Percentiles rank a stretch among this genome's conserved stretches.
Evolutionary conservation across 2,888 invertebrate genomes (phyloP).

Genomic region (Colletes collaris): DNA sequence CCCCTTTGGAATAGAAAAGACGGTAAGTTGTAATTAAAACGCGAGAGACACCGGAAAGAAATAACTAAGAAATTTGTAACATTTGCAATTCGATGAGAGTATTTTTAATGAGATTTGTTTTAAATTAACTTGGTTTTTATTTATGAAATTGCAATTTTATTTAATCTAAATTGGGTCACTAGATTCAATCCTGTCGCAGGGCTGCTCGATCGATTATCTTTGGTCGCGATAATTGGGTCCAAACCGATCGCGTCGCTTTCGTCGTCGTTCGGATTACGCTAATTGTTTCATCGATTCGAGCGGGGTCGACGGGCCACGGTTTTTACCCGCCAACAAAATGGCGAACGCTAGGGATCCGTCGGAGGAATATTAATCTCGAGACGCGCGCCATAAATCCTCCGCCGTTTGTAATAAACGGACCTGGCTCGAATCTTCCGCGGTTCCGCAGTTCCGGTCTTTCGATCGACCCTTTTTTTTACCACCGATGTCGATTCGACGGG

Average conservation of each 20-base stretch:
- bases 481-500: background rate
- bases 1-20: background rate
- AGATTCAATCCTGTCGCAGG: background rate
- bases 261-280: constrained; percentile 73
- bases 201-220: constrained; percentile 15
- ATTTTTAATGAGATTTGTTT: no score
- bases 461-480: constrained; percentile 20
- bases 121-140: no score
- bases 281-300: constrained; percentile 65
- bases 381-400: constrained; percentile 39
- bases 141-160: no score
- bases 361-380: constrained; percentile 48
- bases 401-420: constrained; percentile 48
- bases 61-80: no score
- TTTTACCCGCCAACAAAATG: constrained; percentile 9
- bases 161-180: background rate
- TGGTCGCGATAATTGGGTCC: constrained; percentile 53
- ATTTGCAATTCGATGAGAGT: no score
- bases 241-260: constrained; percentile 37
- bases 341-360: constrained; percentile 16
- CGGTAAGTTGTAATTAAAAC: constrained; percentile 40
- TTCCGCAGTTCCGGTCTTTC: constrained; percentile 21
- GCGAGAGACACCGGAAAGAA: constrained; percentile 10
- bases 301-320: background rate
- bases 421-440: constrained; percentile 28